Percentiles rank a stretch among this genome's conserved stretches.
These are phyloP conservation scores for Atrichornis clamosus DNA, from an alignment of 2,113 vertebrate species.

Conservation along the genomic window DNA sequence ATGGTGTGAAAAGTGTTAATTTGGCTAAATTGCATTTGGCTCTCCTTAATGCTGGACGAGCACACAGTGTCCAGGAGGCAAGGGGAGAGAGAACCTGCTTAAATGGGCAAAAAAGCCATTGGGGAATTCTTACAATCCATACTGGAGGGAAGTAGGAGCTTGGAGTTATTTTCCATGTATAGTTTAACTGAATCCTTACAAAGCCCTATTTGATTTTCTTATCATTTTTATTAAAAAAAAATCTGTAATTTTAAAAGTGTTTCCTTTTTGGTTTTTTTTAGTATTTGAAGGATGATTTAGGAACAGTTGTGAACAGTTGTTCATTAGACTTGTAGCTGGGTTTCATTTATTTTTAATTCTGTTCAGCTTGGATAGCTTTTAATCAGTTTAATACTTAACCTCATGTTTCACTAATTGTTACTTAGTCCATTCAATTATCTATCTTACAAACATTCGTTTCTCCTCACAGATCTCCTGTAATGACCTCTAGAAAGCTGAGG, in stretches of 20 bases:
- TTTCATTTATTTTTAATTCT: conserved; percentile 15
- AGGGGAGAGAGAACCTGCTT: not conserved
- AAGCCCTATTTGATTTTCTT: not conserved
- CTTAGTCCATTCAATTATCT: not conserved
- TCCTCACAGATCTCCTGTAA: not conserved
- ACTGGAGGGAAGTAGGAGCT: not conserved
- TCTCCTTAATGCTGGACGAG: not conserved
- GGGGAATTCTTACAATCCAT: not conserved
- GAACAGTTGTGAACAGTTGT: not conserved
- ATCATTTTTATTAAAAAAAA: not conserved
- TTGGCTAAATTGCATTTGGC: not conserved
- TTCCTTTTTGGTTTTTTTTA: not conserved
- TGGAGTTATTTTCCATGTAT: not conserved
- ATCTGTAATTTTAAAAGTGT: not conserved
- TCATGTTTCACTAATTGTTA: not conserved
- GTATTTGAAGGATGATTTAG: not conserved
- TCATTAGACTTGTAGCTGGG: not conserved
- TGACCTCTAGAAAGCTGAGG: not conserved
- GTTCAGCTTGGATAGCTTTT: not conserved
- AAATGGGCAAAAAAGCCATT: not conserved
- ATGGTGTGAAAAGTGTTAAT: not conserved
- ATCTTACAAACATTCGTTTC: not conserved
- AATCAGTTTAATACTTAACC: not conserved
- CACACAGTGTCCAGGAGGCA: not conserved
- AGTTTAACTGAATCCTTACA: not conserved